Evolutionary conservation across 2,888 invertebrate genomes (phyloP), one percentile per base, ranked within the genome.

Genomic region (Argyresthia goedartella): DNA sequence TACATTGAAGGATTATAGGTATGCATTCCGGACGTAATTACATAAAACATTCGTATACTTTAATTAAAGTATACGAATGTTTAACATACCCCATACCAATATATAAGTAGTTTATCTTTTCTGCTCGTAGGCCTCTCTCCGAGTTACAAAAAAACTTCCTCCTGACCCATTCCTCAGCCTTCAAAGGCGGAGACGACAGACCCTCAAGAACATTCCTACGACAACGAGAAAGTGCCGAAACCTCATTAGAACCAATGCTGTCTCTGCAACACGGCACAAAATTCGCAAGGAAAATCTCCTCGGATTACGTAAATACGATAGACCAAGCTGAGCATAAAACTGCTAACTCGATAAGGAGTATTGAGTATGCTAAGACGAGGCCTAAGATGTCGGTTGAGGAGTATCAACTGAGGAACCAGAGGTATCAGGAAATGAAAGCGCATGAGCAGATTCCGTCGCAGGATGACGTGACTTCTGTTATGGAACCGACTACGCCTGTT

Each of bases 241-340:
- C 11, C 15, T 69, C 76, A 0, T 63, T 64, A 14, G 75, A 76
- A 8, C 59, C 71, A 8, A 59, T 74, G 3, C 63, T 79, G 0
- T 63, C 66, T n/a, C 41, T 78, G 43, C 79, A 79, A 59, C 76
- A 77, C 55, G 72, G 72, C 1, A 69, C 67, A 54, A 73, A 60
- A 53, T 54, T 71, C 1, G 64, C 64, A 1, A 65, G 78, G 9
- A 81, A 80, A 59, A 71, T 81, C 56, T 82, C 82, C 1, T 71
- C 77, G 0, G 81, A 84, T 54, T 81, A 81, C 54, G 76, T 77
- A 0, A 76, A 69, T 53, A 76, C 77, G 1, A 71, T 81, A 16
- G 71, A 73, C 35, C 65, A 69, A 52, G 67, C 73, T 3, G 67
- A 73, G 52, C 63, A 68, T 3, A 66, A 55, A 43, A 35, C 50